A percentile compares a stretch with the other conserved stretches of the same genome.
Conservation (phyloP, 2,797 vertebrate genomes). For the Cyclopterus lumpus region DNA sequence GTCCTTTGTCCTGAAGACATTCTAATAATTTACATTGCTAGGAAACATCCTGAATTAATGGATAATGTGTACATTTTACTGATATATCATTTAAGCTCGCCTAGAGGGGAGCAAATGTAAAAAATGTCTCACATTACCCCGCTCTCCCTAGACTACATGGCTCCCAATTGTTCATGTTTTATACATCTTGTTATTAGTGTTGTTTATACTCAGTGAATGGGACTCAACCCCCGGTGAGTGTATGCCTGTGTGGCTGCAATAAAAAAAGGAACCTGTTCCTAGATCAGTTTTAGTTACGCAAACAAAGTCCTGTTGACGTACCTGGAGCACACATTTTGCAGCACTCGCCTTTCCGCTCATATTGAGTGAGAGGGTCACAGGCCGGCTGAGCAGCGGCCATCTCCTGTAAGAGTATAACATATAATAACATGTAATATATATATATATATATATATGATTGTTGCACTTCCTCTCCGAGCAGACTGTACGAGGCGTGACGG, state of each 20-base stretch:
- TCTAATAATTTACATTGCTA: no score
- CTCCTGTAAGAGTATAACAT: slow-evolving; percentile 44
- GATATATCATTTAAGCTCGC: no score
- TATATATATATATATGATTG: no score
- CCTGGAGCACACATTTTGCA: slow-evolving; percentile 79
- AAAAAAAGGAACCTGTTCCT: background rate
- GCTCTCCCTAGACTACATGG: no score
- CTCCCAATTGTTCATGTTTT: background rate
- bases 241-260: background rate
- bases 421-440: no score
- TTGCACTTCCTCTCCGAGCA: slow-evolving; percentile 44
- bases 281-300: background rate
- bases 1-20: no score
- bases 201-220: background rate
- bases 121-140: no score
- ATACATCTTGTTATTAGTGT: background rate
- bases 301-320: slow-evolving; percentile 26
- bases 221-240: background rate
- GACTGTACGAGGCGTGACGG: slow-evolving; percentile 23
- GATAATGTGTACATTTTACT: no score
- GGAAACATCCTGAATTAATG: no score
- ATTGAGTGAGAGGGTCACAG: slow-evolving; percentile 70
- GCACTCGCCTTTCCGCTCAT: slow-evolving; percentile 20
- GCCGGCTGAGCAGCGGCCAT: background rate
- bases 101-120: no score